phyloP scores from a whole-genome alignment of 2,888 invertebrate genomes.

The Tetranychus piercei region DNA sequence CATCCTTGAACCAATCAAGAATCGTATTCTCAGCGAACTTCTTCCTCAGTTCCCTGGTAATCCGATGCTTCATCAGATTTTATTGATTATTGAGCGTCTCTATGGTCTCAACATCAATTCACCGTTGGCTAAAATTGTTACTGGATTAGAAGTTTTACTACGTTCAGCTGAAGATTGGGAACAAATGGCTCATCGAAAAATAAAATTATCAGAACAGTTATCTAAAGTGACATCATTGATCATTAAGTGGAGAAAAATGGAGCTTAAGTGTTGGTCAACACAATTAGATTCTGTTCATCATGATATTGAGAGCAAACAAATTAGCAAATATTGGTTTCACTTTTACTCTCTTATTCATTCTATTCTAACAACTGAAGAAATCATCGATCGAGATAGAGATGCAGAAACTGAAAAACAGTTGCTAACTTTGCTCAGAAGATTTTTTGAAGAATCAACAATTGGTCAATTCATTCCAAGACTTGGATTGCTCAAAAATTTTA shows the following conservation, averaged over 20 bases:
- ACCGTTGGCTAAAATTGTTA: slow-evolving; percentile 63
- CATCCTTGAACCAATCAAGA: slow-evolving; percentile 46
- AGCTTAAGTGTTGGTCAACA: slow-evolving; percentile 42
- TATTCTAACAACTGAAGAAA: slow-evolving; percentile 36
- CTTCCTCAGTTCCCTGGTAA: slow-evolving; percentile 71
- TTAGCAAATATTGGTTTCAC: slow-evolving; percentile 73
- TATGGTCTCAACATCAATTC: slow-evolving; percentile 48
- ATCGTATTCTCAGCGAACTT: slow-evolving; percentile 42
- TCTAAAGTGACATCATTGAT: slow-evolving; percentile 57
- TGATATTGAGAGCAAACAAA: slow-evolving; percentile 15
- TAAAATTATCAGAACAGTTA: slow-evolving; percentile 57
- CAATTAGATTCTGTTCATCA: slow-evolving; percentile 21
- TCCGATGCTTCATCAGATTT: slow-evolving; percentile 48
- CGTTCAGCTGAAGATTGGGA: slow-evolving; percentile 67
- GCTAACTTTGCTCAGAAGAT: slow-evolving; percentile 50
- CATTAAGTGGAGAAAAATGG: slow-evolving; percentile 72
- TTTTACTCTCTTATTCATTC: slow-evolving; percentile 52
- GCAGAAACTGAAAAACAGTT: slow-evolving; percentile 27
- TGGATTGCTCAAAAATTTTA: slow-evolving; percentile 52
- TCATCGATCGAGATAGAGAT: background rate
- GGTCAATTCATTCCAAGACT: slow-evolving; percentile 65
- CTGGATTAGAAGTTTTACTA: slow-evolving; percentile 71
- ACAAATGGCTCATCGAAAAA: slow-evolving; percentile 64
- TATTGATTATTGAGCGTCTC: slow-evolving; percentile 32
- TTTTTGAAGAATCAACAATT: slow-evolving; percentile 60